Evolutionary conservation across 2,888 invertebrate species (phyloP).

Genomic region (Euzetes globulus): DNA sequence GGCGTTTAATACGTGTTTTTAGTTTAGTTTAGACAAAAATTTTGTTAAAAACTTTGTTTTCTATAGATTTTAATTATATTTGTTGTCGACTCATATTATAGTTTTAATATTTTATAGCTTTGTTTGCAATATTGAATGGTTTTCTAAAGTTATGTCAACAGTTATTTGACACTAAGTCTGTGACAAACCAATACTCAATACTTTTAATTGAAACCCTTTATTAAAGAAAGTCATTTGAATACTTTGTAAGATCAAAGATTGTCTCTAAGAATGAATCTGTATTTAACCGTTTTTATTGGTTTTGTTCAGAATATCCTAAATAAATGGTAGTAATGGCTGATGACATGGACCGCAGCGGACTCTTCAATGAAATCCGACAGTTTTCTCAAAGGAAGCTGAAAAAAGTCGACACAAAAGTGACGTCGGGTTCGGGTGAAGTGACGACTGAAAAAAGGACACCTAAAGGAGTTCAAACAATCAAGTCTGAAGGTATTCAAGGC

Average conservation of each 20-base stretch:
- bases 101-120: too few relatives aligned
- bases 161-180: too few relatives aligned
- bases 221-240: too few relatives aligned
- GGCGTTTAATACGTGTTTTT: neutral
- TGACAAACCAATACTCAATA: too few relatives aligned
- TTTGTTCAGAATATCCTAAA: neutral
- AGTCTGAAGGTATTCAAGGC: neutral
- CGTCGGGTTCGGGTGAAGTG: conserved; percentile 36
- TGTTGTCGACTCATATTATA: neutral
- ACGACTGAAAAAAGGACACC: conserved; percentile 36
- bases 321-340: conserved; percentile 15
- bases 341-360: conserved; percentile 35
- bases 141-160: neutral
- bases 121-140: too few relatives aligned
- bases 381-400: conserved; percentile 37
- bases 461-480: conserved; percentile 34
- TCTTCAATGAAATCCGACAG: conserved; percentile 36
- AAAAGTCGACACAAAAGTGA: conserved; percentile 39
- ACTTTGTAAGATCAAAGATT: too few relatives aligned
- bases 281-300: neutral
- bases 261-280: neutral
- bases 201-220: neutral
- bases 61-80: neutral
- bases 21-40: neutral
- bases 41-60: neutral